Conservation (phyloP, 92 coral and sea anemone species). For the Pocillopora grandis region DNA sequence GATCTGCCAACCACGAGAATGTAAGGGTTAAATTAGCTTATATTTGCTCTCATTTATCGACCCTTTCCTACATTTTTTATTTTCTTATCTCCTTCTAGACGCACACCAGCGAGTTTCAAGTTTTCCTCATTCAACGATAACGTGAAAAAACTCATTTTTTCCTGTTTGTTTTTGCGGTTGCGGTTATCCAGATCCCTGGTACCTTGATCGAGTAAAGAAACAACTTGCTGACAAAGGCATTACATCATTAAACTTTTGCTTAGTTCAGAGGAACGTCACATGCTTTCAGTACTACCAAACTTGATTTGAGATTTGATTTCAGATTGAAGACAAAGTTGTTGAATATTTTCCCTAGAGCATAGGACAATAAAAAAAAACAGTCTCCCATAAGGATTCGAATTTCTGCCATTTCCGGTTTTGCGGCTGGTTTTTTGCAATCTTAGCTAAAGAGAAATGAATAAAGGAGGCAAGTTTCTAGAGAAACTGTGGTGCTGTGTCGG, state of each 20-base stretch:
- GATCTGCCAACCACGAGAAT: no score
- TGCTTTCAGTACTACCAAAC: not conserved
- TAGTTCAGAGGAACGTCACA: not conserved
- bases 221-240: constrained; percentile 33
- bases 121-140: not conserved
- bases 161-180: not conserved
- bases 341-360: not conserved
- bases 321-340: not conserved
- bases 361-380: no score
- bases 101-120: not conserved
- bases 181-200: constrained; percentile 59
- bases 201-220: constrained; percentile 36
- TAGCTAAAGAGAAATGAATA: no score
- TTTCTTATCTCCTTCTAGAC: no score
- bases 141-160: not conserved
- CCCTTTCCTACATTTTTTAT: no score
- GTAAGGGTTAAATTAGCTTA: no score
- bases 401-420: no score
- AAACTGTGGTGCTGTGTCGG: no score
- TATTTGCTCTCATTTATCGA: no score
- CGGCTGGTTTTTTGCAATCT: no score
- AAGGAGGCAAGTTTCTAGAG: no score
- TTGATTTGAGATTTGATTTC: not conserved
- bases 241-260: not conserved
- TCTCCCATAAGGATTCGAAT: no score